Percentiles rank a stretch among this genome's conserved stretches.
These are phyloP conservation scores for Otis tarda DNA, from an alignment of 2,113 vertebrate genomes.

Conservation along the genomic window DNA sequence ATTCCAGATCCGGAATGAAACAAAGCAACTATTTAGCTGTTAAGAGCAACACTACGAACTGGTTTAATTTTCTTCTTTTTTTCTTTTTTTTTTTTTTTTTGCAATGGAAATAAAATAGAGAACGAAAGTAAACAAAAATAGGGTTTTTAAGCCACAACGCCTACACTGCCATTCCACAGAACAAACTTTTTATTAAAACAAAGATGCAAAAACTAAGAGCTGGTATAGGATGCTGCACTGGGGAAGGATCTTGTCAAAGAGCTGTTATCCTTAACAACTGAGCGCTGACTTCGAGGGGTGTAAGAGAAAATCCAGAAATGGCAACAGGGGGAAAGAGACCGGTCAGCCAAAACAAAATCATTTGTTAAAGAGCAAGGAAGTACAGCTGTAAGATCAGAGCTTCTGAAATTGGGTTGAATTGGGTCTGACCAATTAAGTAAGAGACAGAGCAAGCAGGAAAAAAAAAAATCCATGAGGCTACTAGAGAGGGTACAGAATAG, in stretches of 20 bases:
- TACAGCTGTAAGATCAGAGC: neutral
- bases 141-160: neutral
- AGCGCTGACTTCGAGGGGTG: neutral
- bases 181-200: neutral
- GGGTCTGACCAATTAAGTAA: neutral
- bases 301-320: neutral
- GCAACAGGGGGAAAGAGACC: neutral
- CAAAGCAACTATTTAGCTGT: neutral
- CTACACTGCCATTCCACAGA: neutral
- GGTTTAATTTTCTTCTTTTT: neutral
- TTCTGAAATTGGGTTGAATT: neutral
- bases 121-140: neutral
- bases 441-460: neutral
- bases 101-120: neutral
- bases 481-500: neutral
- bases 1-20: slow-evolving; percentile 27
- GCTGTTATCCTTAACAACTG: neutral
- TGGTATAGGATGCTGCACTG: neutral
- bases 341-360: neutral
- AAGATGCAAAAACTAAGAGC: neutral
- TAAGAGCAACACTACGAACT: neutral
- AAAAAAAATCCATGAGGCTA: neutral
- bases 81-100: neutral
- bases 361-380: neutral
- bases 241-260: neutral